Evolutionary conservation across 2,888 invertebrate species (phyloP).

Genomic region (Catonia carolina): DNA sequence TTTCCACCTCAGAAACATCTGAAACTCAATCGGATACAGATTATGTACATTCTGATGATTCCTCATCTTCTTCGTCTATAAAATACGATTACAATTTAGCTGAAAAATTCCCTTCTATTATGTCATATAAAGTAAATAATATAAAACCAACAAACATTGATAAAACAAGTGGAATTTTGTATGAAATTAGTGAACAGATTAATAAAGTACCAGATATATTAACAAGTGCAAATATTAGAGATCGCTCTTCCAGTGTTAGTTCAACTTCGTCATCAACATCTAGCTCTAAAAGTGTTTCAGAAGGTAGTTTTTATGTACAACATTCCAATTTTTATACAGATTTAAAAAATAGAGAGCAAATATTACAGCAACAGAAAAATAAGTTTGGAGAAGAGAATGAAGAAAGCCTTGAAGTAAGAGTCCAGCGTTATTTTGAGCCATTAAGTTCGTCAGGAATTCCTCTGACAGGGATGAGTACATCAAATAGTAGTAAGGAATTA

Average conservation of each 20-base stretch:
- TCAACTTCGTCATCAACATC: neutral
- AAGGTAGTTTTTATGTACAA: conserved; percentile 5
- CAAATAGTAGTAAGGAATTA: conserved; percentile 28
- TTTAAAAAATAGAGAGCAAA: neutral
- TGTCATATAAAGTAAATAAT: neutral
- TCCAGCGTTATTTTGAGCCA: conserved; percentile 15
- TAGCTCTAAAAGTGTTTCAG: neutral
- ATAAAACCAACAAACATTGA: neutral
- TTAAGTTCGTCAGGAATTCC: conserved; percentile 6
- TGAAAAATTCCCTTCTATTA: conserved; percentile 14
- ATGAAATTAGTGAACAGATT: conserved; percentile 31
- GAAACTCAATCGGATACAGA: conserved; percentile 22
- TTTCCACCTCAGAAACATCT: conserved; percentile 23
- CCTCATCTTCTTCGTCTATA: neutral
- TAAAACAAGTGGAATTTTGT: conserved; percentile 31
- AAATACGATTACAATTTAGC: neutral
- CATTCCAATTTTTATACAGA: conserved; percentile 2
- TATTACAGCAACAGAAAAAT: neutral
- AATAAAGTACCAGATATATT: conserved; percentile 29
- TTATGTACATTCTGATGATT: conserved; percentile 15
- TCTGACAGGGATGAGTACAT: conserved; percentile 1
- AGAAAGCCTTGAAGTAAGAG: conserved; percentile 18
- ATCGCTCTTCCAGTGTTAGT: neutral
- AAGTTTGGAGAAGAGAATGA: neutral
- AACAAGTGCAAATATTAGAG: conserved; percentile 6